These are phyloP conservation scores for Apodemus sylvaticus DNA, from an alignment of 2,113 vertebrate species.

Conservation along the genomic window DNA sequence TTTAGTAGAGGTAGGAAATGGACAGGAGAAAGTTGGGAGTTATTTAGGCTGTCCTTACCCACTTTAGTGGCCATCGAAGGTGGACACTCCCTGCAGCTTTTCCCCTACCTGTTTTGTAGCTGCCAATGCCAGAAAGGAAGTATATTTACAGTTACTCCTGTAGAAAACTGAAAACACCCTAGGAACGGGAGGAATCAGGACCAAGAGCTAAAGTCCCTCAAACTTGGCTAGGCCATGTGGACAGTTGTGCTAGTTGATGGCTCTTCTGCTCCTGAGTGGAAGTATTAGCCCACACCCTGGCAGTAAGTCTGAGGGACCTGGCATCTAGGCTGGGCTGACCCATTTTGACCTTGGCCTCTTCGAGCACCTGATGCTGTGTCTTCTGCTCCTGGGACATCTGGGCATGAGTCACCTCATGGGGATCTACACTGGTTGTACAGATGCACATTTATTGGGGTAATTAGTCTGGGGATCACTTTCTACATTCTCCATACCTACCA, in stretches of 20 bases:
- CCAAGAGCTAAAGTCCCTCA: not conserved
- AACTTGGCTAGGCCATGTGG: not conserved
- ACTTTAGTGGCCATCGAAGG: not conserved
- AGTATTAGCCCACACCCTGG: not conserved
- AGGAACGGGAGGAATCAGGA: not conserved
- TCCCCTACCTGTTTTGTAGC: not conserved
- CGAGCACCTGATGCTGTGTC: not conserved
- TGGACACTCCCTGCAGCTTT: not conserved
- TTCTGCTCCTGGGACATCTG: not conserved
- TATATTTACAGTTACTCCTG: not conserved
- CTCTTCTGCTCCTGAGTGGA: not conserved
- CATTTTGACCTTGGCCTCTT: not conserved
- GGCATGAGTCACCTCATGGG: not conserved
- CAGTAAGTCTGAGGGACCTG: not conserved
- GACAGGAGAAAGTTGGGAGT: too few relatives aligned
- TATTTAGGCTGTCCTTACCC: not conserved
- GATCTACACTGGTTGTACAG: not conserved
- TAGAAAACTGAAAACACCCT: not conserved
- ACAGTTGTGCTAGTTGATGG: not conserved
- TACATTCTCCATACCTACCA: not conserved
- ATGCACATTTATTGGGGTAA: not conserved
- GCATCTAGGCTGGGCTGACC: not conserved
- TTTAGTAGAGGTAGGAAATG: too few relatives aligned
- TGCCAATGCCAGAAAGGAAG: not conserved
- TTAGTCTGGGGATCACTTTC: not conserved